These are phyloP conservation scores for Pollenia labialis DNA, from an alignment of 2,888 invertebrate genomes.

Conservation along the genomic window DNA sequence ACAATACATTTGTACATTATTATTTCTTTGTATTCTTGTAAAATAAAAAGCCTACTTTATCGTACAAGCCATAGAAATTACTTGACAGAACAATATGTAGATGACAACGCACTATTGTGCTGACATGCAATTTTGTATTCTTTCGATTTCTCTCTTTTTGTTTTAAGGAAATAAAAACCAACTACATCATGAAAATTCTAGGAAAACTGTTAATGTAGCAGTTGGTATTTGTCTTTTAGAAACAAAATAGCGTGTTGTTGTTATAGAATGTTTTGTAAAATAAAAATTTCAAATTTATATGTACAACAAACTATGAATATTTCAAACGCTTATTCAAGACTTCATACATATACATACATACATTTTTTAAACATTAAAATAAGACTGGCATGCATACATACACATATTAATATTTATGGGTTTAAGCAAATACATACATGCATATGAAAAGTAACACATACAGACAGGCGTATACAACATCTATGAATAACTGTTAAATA, in stretches of 20 bases:
- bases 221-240: not conserved
- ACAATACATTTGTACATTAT: not conserved
- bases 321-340: not conserved
- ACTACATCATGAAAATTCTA: not conserved
- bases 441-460: not conserved
- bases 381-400: not conserved
- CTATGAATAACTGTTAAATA: conserved; percentile 24
- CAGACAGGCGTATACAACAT: not conserved
- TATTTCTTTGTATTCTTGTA: conserved; percentile 3
- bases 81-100: conserved; percentile 36
- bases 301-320: conserved; percentile 24
- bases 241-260: conserved; percentile 15
- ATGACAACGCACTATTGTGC: conserved; percentile 61
- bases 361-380: too few species aligned
- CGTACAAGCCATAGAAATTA: conserved; percentile 39
- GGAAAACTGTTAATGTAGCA: conserved; percentile 4
- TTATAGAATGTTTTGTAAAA: not conserved
- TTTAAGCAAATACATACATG: not conserved
- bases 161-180: not conserved
- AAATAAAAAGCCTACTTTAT: not conserved
- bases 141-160: not conserved
- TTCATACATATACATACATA: not conserved
- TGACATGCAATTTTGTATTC: conserved; percentile 56
- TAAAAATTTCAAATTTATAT: conserved; percentile 14
- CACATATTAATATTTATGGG: too few species aligned